phyloP scores from a whole-genome alignment of 2,888 invertebrate genomes.

The Chromoteleia sp. region DNA sequence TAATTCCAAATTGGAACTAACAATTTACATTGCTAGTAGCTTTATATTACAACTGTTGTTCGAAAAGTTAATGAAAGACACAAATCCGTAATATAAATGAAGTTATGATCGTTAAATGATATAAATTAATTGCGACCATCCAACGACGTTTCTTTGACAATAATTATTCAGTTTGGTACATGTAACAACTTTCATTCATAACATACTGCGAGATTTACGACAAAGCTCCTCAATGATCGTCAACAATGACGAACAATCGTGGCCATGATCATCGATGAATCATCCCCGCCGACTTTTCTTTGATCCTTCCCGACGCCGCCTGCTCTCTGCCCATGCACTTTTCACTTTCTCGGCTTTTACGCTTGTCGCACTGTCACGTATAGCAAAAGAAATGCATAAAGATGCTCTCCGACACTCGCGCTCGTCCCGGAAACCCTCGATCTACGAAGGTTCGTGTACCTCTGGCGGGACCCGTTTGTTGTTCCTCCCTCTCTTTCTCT shows the following conservation, averaged over 20 bases:
- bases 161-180: not conserved
- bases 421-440: slow-evolving; percentile 65
- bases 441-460: slow-evolving; percentile 68
- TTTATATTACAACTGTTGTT: too few relatives aligned
- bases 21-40: too few relatives aligned
- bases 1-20: too few relatives aligned
- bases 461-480: slow-evolving; percentile 66
- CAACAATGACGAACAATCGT: slow-evolving; percentile 33
- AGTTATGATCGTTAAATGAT: not conserved
- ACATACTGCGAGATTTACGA: slow-evolving; percentile 19
- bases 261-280: slow-evolving; percentile 47
- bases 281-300: slow-evolving; percentile 50
- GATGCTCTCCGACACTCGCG: slow-evolving; percentile 55
- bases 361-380: slow-evolving; percentile 60
- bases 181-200: slow-evolving; percentile 1
- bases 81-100: too few relatives aligned
- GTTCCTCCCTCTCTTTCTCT: slow-evolving; percentile 63
- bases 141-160: slow-evolving; percentile 2
- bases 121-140: not conserved
- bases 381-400: slow-evolving; percentile 53
- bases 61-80: too few relatives aligned
- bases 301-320: slow-evolving; percentile 52
- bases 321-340: slow-evolving; percentile 39
- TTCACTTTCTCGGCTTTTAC: slow-evolving; percentile 62
- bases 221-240: slow-evolving; percentile 39